These are phyloP conservation scores for Deroplatys truncata DNA, from an alignment of 2,888 invertebrate genomes.

Conservation along the genomic window DNA sequence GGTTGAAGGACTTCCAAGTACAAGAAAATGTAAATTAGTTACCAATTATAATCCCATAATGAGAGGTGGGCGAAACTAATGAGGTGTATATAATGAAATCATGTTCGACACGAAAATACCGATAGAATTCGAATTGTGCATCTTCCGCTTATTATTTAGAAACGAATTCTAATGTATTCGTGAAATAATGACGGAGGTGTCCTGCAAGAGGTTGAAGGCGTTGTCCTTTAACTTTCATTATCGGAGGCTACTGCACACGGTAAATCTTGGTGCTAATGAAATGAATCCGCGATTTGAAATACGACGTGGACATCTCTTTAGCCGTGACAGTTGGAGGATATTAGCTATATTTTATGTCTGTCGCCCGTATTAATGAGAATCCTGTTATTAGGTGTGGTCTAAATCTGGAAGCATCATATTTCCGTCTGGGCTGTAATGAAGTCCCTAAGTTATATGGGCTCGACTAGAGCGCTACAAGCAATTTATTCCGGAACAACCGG, in stretches of 20 bases:
- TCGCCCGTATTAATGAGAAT: neutral
- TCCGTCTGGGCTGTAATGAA: neutral
- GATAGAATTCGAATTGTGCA: neutral
- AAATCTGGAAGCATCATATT: neutral
- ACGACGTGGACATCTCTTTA: neutral
- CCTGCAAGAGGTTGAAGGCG: neutral
- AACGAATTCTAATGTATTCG: neutral
- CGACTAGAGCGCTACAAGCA: neutral
- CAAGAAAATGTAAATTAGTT: neutral
- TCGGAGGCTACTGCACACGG: neutral
- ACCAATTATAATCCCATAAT: neutral
- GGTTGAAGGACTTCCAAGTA: neutral
- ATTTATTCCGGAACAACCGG: neutral
- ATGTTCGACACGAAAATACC: neutral
- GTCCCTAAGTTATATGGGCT: neutral
- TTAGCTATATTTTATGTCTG: neutral
- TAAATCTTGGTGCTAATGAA: neutral
- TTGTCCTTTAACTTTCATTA: neutral
- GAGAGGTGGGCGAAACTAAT: neutral
- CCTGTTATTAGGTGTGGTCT: neutral
- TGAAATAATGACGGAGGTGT: neutral
- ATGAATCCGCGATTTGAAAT: neutral
- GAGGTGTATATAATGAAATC: neutral
- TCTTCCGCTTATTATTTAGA: neutral
- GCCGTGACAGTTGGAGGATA: neutral